Evolutionary conservation across 2,113 vertebrate species (phyloP), one percentile per base, ranked within the genome.

Genomic region (Anhinga anhinga): DNA sequence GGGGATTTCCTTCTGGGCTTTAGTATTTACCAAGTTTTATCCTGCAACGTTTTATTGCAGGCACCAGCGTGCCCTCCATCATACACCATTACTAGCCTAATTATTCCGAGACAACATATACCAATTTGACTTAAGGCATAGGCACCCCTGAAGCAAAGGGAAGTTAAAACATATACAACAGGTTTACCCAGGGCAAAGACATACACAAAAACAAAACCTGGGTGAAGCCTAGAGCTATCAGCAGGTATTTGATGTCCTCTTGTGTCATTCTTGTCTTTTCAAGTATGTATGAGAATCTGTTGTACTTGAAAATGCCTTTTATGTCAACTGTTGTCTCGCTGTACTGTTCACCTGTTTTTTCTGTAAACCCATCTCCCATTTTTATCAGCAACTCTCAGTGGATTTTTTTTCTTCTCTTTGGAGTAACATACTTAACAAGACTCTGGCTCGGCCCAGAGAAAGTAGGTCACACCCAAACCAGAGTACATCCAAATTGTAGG

Each of bases 181-280:
- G 52, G 76, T 94, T 98, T 97, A 98, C 96, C 74, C 88, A 95
- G 38, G 62, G 73, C 91, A 86, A 96, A 93, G 89, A 89, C 34
- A 91, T 80, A 74, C 81, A 77, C 72, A 83, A 96, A 97, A 95
- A 94, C 87, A 83, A 97, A 93, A 90, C 65, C 85, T 45, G 86
- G 62, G 71, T 82, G 89, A 97, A 94, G 88, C 92, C 67, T 93
- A 95, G 42, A 94, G 88, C 62, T 47, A 47, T 15, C 53, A 85
- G 81, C 47, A 82, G 61, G 66, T 78, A 92, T 96, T 26, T 71
- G 59, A 79, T 86, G 67, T 78, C 42, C 50, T 95, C 47, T 93
- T 98, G 92, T 98, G 96, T 99, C 98, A 78, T 98, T 99, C 86
- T 99, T 99, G 90, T 99, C 98, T 98, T 98, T 99, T 99, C 98